Conservation (phyloP, 2,797 vertebrate genomes). For the Platyrinchus mystaceus region DNA sequence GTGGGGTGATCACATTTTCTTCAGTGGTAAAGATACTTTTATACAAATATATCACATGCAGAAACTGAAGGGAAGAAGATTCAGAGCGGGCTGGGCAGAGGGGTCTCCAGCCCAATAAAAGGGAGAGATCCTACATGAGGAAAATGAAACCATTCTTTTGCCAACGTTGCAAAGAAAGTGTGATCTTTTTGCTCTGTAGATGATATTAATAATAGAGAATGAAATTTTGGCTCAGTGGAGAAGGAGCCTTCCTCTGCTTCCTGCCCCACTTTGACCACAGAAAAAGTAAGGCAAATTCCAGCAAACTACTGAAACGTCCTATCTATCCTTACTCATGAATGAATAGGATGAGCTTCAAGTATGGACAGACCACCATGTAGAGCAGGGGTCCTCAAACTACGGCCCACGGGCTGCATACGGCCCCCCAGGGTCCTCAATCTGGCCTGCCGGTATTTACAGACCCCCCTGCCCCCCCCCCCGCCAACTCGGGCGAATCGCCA, state of each 20-base stretch:
- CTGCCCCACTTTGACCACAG: not conserved
- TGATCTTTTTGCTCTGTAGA: not conserved
- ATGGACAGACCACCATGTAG: not conserved
- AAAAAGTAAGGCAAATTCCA: not conserved
- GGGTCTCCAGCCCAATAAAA: not conserved
- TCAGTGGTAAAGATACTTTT: not conserved
- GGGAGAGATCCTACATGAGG: not conserved
- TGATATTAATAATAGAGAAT: not conserved
- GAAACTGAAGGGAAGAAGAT: not conserved
- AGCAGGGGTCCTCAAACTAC: too few species aligned
- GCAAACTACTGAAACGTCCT: not conserved
- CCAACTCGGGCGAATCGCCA: too few species aligned
- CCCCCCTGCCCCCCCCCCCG: too few species aligned
- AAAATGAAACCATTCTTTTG: not conserved
- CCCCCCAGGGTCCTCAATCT: too few species aligned
- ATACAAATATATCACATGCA: not conserved
- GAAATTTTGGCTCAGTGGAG: not conserved
- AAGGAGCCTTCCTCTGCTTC: not conserved
- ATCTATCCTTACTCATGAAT: not conserved
- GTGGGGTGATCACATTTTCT: not conserved
- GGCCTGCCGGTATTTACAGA: too few species aligned
- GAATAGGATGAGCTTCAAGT: not conserved
- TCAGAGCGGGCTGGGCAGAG: accelerated
- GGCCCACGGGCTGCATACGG: too few species aligned
- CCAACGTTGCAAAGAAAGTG: not conserved